phyloP scores from a whole-genome alignment of 2,113 vertebrate genomes.

The Mustela nigripes region DNA sequence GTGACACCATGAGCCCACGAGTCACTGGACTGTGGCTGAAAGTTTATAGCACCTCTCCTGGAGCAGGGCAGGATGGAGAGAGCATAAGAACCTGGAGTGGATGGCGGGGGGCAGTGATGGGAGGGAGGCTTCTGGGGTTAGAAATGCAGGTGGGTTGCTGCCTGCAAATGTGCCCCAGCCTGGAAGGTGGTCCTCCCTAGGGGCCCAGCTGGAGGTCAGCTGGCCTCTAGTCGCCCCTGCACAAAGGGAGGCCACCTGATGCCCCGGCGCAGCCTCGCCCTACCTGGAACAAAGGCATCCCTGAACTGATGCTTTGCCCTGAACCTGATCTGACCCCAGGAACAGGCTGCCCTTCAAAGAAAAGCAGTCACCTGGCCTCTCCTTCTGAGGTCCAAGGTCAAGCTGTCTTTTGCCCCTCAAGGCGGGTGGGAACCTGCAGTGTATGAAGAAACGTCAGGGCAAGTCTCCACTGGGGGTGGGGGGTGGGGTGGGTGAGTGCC shows the following conservation, averaged over 20 bases:
- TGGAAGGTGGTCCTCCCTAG: not conserved
- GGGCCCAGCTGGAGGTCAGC: not conserved
- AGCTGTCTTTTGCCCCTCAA: not conserved
- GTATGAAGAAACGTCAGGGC: no score
- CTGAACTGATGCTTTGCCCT: not conserved
- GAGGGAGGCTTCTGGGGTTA: not conserved
- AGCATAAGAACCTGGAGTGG: not conserved
- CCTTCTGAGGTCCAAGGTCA: not conserved
- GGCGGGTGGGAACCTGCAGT: not conserved
- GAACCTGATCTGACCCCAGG: not conserved
- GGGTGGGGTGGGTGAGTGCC: not conserved
- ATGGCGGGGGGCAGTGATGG: fast-evolving
- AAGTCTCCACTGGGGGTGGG: no score
- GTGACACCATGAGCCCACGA: not conserved
- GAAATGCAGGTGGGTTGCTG: not conserved
- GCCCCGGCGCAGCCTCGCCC: fast-evolving
- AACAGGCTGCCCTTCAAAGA: not conserved
- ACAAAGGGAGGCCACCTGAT: not conserved
- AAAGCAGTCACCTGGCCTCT: not conserved
- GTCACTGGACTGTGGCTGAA: not conserved
- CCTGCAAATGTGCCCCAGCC: not conserved
- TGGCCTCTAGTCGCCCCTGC: not conserved
- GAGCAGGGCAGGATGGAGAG: not conserved
- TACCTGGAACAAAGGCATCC: not conserved
- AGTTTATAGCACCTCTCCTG: not conserved